phyloP scores from a whole-genome alignment of 2,888 invertebrate genomes.

The Scaptomyza tumidula region DNA sequence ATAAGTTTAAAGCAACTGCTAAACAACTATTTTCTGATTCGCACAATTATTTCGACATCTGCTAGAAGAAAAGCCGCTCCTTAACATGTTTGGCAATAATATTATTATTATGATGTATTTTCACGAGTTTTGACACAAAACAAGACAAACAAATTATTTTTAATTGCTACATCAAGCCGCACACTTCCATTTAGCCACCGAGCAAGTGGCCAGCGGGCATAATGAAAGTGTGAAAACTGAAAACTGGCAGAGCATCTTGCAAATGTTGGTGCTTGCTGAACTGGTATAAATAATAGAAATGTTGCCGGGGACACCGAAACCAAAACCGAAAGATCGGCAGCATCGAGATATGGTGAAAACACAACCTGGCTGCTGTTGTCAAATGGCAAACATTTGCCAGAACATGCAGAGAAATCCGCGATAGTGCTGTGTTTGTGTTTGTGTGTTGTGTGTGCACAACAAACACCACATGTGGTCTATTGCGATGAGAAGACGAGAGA shows the following conservation, averaged over 20 bases:
- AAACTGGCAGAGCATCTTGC: slow-evolving; percentile 59
- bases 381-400: slow-evolving; percentile 73
- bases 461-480: slow-evolving; percentile 76
- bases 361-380: slow-evolving; percentile 50
- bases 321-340: slow-evolving; percentile 52
- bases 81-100: slow-evolving; percentile 48
- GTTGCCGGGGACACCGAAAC: slow-evolving; percentile 48
- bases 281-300: slow-evolving; percentile 75
- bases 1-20: not conserved
- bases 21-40: not conserved
- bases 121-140: slow-evolving; percentile 70
- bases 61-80: slow-evolving; percentile 27
- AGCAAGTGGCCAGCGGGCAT: slow-evolving; percentile 19
- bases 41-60: slow-evolving; percentile 15
- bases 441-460: slow-evolving; percentile 70
- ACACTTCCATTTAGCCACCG: slow-evolving; percentile 19
- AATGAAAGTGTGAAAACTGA: slow-evolving; percentile 71
- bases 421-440: slow-evolving; percentile 34
- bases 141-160: slow-evolving; percentile 78
- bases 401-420: slow-evolving; percentile 60
- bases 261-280: slow-evolving; percentile 19
- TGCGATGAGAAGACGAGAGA: not conserved
- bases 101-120: slow-evolving; percentile 69
- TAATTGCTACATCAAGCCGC: slow-evolving; percentile 71
- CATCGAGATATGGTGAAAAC: slow-evolving; percentile 51